Evolutionary conservation across 2,888 invertebrate species (phyloP).

Genomic region (Agriopis aurantiaria): DNA sequence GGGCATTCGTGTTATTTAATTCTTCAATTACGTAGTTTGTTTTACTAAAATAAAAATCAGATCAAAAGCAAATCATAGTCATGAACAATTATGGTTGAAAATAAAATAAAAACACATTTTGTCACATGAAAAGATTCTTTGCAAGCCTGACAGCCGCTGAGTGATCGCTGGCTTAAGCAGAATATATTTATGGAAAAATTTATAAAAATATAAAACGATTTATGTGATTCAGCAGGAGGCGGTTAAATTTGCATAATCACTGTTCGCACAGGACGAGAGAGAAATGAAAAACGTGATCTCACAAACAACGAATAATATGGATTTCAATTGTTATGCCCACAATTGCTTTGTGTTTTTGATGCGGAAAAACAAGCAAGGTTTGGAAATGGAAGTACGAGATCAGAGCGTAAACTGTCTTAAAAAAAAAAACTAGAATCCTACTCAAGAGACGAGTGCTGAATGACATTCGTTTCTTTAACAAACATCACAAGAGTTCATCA

Average conservation of each 20-base stretch:
- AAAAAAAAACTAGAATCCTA: not conserved
- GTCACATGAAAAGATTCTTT: conserved; percentile 64
- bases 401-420: not conserved
- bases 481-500: not conserved
- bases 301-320: conserved; percentile 62
- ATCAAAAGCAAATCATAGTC: not conserved
- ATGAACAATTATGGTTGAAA: conserved; percentile 44
- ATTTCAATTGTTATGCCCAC: conserved; percentile 32
- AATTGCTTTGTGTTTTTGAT: conserved; percentile 15
- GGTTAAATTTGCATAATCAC: conserved; percentile 79
- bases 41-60: no score
- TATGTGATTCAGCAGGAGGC: conserved; percentile 73
- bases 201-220: conserved; percentile 80
- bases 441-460: not conserved
- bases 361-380: conserved; percentile 6
- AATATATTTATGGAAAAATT: conserved; percentile 77
- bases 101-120: conserved; percentile 56
- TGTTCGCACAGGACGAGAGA: conserved; percentile 57
- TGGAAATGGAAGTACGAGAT: not conserved
- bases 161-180: conserved; percentile 73
- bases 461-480: not conserved
- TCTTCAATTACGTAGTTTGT: no score
- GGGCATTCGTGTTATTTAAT: no score
- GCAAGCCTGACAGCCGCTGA: conserved; percentile 62
- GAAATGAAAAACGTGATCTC: conserved; percentile 77